phyloP scores from a whole-genome alignment of 2,888 invertebrate genomes.

The Hyles lineata region DNA sequence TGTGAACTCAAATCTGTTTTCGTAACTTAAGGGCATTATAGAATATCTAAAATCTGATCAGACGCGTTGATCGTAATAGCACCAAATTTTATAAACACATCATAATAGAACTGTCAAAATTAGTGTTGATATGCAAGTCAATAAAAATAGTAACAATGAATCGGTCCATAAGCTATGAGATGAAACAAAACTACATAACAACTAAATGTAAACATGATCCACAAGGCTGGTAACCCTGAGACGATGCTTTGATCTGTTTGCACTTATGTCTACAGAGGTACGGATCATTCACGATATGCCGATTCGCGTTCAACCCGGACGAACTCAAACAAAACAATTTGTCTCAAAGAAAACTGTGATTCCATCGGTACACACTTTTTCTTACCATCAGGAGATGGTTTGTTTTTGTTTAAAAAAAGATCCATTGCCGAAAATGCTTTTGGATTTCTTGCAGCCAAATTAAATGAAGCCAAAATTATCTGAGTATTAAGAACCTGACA shows the following conservation, averaged over 20 bases:
- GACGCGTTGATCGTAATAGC: too few relatives aligned
- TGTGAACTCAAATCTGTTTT: too few relatives aligned
- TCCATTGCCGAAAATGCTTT: neutral
- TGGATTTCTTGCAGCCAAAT: neutral
- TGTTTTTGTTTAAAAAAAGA: neutral
- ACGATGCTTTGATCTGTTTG: slow-evolving; percentile 55
- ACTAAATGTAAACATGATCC: neutral
- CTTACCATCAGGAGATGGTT: neutral
- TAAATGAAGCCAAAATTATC: too few relatives aligned
- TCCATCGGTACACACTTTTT: neutral
- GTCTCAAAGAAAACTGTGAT: slow-evolving; percentile 35
- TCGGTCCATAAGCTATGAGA: too few relatives aligned
- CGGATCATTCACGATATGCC: slow-evolving; percentile 48
- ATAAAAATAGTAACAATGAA: neutral
- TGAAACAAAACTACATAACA: neutral
- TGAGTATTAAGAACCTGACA: too few relatives aligned
- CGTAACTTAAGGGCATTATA: too few relatives aligned
- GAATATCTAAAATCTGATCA: too few relatives aligned
- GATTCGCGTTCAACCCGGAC: slow-evolving; percentile 41
- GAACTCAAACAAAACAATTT: slow-evolving; percentile 42
- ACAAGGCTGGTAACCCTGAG: slow-evolving; percentile 5
- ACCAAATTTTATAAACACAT: too few relatives aligned
- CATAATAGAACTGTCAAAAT: too few relatives aligned
- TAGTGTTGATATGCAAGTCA: neutral
- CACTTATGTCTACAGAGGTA: slow-evolving; percentile 41